Percentiles rank a stretch among this genome's conserved stretches.
Evolutionary conservation across 2,797 vertebrate genomes (phyloP).

Genomic region (Malurus leucopterus): DNA sequence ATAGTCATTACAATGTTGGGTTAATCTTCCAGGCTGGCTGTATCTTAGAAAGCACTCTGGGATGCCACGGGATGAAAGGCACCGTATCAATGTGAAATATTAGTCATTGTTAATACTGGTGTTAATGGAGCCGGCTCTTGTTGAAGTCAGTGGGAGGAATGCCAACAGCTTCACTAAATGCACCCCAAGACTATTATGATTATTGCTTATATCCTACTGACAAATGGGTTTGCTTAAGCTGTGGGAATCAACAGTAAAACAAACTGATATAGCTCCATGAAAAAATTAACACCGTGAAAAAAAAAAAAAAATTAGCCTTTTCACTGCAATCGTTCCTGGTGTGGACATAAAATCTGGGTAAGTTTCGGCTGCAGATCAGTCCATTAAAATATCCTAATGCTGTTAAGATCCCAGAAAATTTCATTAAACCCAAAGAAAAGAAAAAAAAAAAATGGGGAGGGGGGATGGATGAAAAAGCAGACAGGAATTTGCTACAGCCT

Average conservation of each 20-base stretch:
- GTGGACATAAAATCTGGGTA: neutral
- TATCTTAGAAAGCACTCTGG: conserved; percentile 53
- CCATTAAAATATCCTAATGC: neutral
- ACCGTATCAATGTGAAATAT: conserved; percentile 44
- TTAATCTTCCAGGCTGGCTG: conserved; percentile 51
- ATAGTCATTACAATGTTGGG: conserved; percentile 43
- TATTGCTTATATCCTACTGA: conserved; percentile 48
- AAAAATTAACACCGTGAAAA: neutral
- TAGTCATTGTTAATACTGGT: conserved; percentile 53
- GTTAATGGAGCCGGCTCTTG: conserved; percentile 35
- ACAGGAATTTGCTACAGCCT: neutral
- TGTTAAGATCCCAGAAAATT: neutral
- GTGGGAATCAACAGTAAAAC: conserved; percentile 35
- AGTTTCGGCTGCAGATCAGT: neutral
- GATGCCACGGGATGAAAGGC: conserved; percentile 52
- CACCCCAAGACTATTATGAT: conserved; percentile 49
- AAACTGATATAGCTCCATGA: neutral
- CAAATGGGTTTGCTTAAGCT: conserved; percentile 48
- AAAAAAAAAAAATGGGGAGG: neutral
- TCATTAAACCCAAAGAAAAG: neutral
- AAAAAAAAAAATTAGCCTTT: neutral
- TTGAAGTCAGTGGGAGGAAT: conserved; percentile 31
- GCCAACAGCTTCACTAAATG: conserved; percentile 42
- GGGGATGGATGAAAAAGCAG: neutral
- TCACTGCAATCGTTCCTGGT: fast-evolving